Conservation (phyloP, 1,140 invertebrate genomes). For the Drosophila malerkotliana region DNA sequence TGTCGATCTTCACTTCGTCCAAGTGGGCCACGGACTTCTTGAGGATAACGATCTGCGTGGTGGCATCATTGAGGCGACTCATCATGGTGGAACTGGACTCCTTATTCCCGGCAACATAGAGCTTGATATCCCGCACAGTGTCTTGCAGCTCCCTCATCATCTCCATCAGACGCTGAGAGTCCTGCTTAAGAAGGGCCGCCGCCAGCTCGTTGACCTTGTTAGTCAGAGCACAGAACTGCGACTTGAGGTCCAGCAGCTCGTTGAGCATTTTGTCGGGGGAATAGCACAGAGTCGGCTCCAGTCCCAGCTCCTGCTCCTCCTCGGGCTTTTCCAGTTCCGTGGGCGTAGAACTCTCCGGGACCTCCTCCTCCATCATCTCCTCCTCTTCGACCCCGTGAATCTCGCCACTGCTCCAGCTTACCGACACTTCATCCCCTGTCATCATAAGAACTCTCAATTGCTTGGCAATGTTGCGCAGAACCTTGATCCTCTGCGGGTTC, state of each 20-base stretch:
- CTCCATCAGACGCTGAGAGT: slow-evolving; percentile 50
- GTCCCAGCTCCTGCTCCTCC: slow-evolving; percentile 44
- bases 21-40: slow-evolving; percentile 49
- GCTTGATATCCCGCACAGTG: slow-evolving; percentile 47
- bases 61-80: slow-evolving; percentile 20
- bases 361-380: slow-evolving; percentile 27
- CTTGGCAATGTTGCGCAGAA: slow-evolving; percentile 46
- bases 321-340: slow-evolving; percentile 44
- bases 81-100: slow-evolving; percentile 32
- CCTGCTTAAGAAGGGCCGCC: slow-evolving; percentile 58
- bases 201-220: slow-evolving; percentile 74
- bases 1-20: slow-evolving; percentile 85
- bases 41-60: slow-evolving; percentile 18
- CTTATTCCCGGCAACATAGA: slow-evolving; percentile 18
- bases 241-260: slow-evolving; percentile 67
- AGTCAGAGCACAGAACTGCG: slow-evolving; percentile 62
- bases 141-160: slow-evolving; percentile 60
- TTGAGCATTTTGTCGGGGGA: slow-evolving; percentile 60
- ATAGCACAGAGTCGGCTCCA: slow-evolving; percentile 68
- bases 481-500: slow-evolving; percentile 43
- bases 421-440: slow-evolving; percentile 34
- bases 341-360: slow-evolving; percentile 9
- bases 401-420: slow-evolving; percentile 59
- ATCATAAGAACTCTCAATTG: slow-evolving; percentile 58
- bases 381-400: slow-evolving; percentile 23